A percentile compares a stretch with the other conserved stretches of the same genome.
These are phyloP conservation scores for Pseudopleuronectes americanus DNA, from an alignment of 2,797 vertebrate species.

Conservation along the genomic window DNA sequence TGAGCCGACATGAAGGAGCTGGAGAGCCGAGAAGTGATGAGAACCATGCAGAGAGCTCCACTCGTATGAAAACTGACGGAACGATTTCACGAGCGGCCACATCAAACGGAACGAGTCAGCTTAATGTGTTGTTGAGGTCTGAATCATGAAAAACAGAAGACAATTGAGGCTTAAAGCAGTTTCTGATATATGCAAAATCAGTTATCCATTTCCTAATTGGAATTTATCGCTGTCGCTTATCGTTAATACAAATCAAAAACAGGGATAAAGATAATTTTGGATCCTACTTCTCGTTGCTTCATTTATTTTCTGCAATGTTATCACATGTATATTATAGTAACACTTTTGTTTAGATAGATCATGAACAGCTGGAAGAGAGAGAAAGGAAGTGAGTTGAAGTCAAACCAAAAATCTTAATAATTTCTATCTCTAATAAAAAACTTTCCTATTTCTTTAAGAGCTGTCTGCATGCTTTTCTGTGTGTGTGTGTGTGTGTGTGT, in stretches of 20 bases:
- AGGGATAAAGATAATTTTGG: background rate
- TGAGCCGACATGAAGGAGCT: conserved; percentile 37
- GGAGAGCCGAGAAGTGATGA: conserved; percentile 40
- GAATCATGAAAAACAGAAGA: conserved; percentile 33
- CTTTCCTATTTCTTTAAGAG: background rate
- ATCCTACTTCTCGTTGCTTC: background rate
- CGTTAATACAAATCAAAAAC: conserved; percentile 11
- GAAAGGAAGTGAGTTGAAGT: background rate
- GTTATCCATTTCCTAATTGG: conserved; percentile 23
- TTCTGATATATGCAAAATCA: conserved; percentile 11
- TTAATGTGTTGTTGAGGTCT: conserved; percentile 51
- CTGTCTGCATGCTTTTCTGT: background rate
- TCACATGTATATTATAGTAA: background rate
- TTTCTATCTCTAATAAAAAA: conserved; percentile 10
- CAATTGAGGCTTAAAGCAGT: conserved; percentile 25
- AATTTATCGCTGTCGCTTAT: conserved; percentile 6
- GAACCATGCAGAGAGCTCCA: conserved; percentile 46
- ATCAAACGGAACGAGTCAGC: conserved; percentile 33
- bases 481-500: conserved; percentile 15
- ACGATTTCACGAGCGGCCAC: conserved; percentile 36
- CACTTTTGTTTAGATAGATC: background rate
- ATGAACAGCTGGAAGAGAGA: background rate
- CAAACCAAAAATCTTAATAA: background rate
- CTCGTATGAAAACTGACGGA: conserved; percentile 50
- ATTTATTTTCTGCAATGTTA: background rate